These are phyloP conservation scores for Geophilus truncorum DNA, from an alignment of 2,888 invertebrate genomes.

Conservation along the genomic window DNA sequence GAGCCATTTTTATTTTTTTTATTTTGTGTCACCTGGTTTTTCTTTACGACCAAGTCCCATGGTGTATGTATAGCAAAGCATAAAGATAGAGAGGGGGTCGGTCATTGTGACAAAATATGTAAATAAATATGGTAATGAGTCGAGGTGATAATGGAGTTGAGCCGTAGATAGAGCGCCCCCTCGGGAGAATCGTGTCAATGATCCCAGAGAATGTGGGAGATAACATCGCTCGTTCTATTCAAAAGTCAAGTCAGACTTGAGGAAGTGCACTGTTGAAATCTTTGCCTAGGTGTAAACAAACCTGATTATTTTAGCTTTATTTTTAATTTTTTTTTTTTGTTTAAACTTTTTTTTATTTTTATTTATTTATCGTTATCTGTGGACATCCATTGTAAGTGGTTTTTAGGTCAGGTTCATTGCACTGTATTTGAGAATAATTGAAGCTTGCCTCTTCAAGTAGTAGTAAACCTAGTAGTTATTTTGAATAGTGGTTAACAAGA, in stretches of 20 bases:
- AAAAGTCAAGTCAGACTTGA: slow-evolving; percentile 21
- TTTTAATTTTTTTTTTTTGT: background rate
- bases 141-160: slow-evolving; percentile 9
- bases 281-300: slow-evolving; percentile 8
- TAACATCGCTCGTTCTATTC: slow-evolving; percentile 17
- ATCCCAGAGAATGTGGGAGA: slow-evolving; percentile 16
- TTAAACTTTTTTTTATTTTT: background rate
- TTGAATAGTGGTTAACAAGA: background rate
- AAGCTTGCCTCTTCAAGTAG: background rate
- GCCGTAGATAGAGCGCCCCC: slow-evolving; percentile 21
- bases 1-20: background rate
- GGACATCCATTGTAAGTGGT: slow-evolving; percentile 1
- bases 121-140: slow-evolving; percentile 21
- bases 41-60: slow-evolving; percentile 5
- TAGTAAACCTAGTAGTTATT: background rate
- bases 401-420: slow-evolving; percentile 23
- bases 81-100: background rate
- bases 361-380: background rate
- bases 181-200: slow-evolving; percentile 27
- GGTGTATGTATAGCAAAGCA: background rate
- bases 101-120: slow-evolving; percentile 16
- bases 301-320: background rate
- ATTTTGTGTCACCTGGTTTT: slow-evolving; percentile 5
- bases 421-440: background rate
- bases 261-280: slow-evolving; percentile 17